Evolutionary conservation across 2,797 vertebrate genomes (phyloP), one percentile per base, ranked within the genome.

Genomic region (Pteropus rufus): DNA sequence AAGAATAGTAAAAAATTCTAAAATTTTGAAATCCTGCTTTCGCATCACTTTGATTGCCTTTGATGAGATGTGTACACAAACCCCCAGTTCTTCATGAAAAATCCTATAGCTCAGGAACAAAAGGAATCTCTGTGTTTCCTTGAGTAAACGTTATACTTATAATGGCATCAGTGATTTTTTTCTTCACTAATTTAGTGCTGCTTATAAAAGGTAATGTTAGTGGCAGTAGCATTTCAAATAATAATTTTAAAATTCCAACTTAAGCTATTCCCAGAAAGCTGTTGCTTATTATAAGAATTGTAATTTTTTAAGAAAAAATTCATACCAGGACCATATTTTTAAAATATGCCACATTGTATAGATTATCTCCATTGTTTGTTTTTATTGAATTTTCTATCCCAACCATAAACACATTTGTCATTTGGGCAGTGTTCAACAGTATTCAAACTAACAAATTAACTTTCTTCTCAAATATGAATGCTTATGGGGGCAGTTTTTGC

Each of bases 341-440:
- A 11, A 81, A 92, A 89, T 82, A 62, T 14, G 67, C n/a, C 24
- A 21, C 34, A 86, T 14, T 91, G 36, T 46, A 65, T 31, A 93
- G 62, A 91, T 85, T 77, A 91, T 88, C 23, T 80, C 36, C 31
- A 92, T 76, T 90, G 46, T 96, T 93, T 88, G 80, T 92, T 91
- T 92, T 80, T 69, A 76, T 62, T 96, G 36, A 91, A 80, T 89
- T 92, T 15, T 84, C 34, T 62, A 81, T 23, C 41, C 73, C 19
- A 31, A 56, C 41, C 64, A 65, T 89, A 94, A 96, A 81, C 52
- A 60, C 41, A 56, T 65, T 93, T 93, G 34, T 84, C 56, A 89
- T 85, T 49, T 91, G 87, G 52, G 11, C 69, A 82, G 65, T 86
- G 56, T 11, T 89, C 41, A 89, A 62, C 34, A 70, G 69, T 65